Evolutionary conservation across 2,888 invertebrate species (phyloP).

Genomic region (Drosophila phalerata): DNA sequence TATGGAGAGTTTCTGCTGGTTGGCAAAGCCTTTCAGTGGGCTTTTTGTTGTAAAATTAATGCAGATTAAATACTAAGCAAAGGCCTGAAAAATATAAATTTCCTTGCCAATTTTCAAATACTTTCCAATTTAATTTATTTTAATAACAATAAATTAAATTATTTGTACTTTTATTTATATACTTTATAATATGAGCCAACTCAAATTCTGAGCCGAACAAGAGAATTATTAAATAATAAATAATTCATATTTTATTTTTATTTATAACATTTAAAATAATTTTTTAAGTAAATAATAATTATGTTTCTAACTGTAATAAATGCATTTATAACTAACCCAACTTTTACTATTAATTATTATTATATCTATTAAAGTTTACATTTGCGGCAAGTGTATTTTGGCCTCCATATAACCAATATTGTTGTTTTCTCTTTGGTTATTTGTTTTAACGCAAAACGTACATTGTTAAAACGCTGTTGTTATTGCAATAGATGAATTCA

Average conservation of each 20-base stretch:
- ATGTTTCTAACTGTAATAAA: no score
- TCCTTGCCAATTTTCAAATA: neutral
- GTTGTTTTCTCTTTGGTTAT: conserved; percentile 7
- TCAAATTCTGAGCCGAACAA: no score
- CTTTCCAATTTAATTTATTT: neutral
- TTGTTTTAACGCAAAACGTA: conserved; percentile 13
- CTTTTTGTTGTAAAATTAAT: no score
- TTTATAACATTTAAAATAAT: neutral
- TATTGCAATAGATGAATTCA: conserved; percentile 16
- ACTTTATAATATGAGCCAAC: neutral
- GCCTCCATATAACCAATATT: neutral
- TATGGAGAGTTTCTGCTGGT: neutral
- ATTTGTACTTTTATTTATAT: neutral
- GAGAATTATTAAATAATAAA: no score
- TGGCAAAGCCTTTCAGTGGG: neutral
- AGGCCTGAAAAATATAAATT: no score
- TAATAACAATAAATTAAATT: neutral
- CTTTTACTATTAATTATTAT: no score
- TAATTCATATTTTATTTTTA: no score
- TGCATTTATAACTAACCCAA: neutral
- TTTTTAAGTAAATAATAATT: neutral
- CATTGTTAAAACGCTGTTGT: neutral
- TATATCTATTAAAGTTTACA: no score
- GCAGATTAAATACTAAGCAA: no score
- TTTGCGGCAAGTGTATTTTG: neutral